Percentiles rank a stretch among this genome's conserved stretches.
Conservation (phyloP, 2,797 vertebrate species). For the Chelmon rostratus region DNA sequence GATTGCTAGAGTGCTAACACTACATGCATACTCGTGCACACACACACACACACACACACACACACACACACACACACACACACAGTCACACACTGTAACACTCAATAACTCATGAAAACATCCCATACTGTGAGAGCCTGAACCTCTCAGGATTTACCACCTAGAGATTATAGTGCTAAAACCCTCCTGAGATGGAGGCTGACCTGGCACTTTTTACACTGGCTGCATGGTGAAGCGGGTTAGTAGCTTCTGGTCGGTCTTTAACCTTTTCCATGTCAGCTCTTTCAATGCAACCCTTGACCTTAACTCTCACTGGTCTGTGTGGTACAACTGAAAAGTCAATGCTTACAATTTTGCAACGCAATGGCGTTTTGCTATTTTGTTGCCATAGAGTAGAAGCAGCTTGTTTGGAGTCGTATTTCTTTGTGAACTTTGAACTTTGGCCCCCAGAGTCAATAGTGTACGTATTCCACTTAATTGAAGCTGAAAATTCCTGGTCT, state of each 20-base stretch:
- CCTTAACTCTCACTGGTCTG: slow-evolving; percentile 35
- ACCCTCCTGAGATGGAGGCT: slow-evolving; percentile 63
- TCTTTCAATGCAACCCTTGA: slow-evolving; percentile 22
- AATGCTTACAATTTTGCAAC: not conserved
- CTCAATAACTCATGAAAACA: slow-evolving; percentile 58
- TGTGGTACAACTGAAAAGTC: not conserved
- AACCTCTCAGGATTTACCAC: slow-evolving; percentile 60
- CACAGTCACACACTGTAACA: slow-evolving; percentile 9
- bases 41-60: not conserved
- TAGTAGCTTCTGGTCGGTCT: slow-evolving; percentile 30
- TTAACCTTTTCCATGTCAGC: slow-evolving; percentile 36
- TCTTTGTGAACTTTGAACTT: too few relatives aligned
- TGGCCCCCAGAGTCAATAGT: not conserved
- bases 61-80: not conserved
- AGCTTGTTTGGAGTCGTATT: not conserved
- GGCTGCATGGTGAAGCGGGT: slow-evolving; percentile 27
- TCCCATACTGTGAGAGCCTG: slow-evolving; percentile 48
- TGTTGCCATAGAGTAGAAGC: not conserved
- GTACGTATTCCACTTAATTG: not conserved
- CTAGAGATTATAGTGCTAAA: slow-evolving; percentile 62
- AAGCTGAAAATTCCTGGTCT: not conserved
- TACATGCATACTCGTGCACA: not conserved
- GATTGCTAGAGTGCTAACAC: slow-evolving; percentile 35
- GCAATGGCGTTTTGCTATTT: not conserved
- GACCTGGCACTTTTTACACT: slow-evolving; percentile 58